Conservation (phyloP, 2,113 vertebrate species). For the Stigmatopora nigra region DNA sequence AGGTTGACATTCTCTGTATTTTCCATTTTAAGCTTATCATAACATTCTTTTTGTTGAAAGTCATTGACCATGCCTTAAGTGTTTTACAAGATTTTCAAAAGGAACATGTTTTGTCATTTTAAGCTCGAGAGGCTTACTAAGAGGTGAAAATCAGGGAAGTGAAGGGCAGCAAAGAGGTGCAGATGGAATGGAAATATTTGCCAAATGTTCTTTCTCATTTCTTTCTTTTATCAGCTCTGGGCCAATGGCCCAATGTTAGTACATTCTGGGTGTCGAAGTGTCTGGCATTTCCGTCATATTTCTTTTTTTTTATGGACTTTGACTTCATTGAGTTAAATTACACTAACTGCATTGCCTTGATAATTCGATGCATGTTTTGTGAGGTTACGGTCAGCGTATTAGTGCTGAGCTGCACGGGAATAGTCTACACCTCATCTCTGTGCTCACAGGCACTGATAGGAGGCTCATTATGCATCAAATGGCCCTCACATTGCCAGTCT, state of each 20-base stretch:
- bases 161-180: not conserved
- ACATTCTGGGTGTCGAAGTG: constrained; percentile 10
- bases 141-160: not conserved
- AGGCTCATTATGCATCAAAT: constrained; percentile 63
- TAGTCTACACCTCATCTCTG: constrained; percentile 62
- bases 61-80: not conserved
- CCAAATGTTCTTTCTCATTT: not conserved
- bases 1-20: not conserved
- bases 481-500: constrained; percentile 55
- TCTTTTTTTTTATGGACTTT: constrained; percentile 25
- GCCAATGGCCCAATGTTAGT: not conserved
- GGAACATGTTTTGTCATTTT: not conserved
- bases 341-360: constrained; percentile 11
- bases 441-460: constrained; percentile 66
- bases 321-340: constrained; percentile 28
- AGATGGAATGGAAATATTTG: not conserved
- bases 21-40: not conserved
- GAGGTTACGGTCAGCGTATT: constrained; percentile 53
- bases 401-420: constrained; percentile 43
- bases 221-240: too few relatives aligned
- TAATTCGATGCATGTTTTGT: constrained; percentile 36
- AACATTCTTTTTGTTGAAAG: not conserved
- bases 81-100: not conserved
- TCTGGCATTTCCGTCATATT: constrained; percentile 21
- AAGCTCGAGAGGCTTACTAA: not conserved